Conservation (phyloP, 2,888 invertebrate genomes). For the Sisyra terminalis region DNA sequence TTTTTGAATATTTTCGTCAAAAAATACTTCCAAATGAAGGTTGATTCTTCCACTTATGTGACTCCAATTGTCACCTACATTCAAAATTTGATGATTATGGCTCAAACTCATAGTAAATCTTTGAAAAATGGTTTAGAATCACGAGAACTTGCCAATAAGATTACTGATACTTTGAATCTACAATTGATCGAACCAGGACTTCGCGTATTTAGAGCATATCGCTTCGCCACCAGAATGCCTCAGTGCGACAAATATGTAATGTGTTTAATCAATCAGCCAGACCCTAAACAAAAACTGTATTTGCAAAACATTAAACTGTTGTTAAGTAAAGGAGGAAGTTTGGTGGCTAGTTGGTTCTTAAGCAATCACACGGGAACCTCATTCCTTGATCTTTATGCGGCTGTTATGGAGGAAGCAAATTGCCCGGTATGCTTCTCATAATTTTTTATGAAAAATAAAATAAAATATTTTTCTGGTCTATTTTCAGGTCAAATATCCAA, state of each 20-base stretch:
- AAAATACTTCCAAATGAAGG: constrained; percentile 50
- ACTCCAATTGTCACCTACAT: constrained; percentile 57
- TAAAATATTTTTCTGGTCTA: neutral
- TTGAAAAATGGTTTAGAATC: constrained; percentile 40
- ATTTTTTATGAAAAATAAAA: constrained; percentile 13
- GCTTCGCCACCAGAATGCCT: constrained; percentile 49
- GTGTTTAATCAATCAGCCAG: constrained; percentile 57
- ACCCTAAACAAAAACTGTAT: constrained; percentile 29
- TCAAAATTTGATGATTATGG: constrained; percentile 53
- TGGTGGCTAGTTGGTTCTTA: constrained; percentile 60
- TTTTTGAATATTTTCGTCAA: constrained; percentile 51
- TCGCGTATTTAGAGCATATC: constrained; percentile 67
- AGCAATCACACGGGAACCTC: constrained; percentile 56
- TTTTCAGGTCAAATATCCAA: constrained; percentile 51
- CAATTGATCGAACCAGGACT: constrained; percentile 70
- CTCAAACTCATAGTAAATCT: constrained; percentile 48
- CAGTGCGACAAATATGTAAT: constrained; percentile 64
- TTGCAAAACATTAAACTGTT: constrained; percentile 52
- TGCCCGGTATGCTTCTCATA: constrained; percentile 46
- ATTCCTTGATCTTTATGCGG: constrained; percentile 64
- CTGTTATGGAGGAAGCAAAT: constrained; percentile 47
- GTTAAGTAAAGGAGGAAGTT: constrained; percentile 56
- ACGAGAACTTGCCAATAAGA: constrained; percentile 51
- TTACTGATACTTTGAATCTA: constrained; percentile 65
- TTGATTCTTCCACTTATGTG: constrained; percentile 57